phyloP scores from a whole-genome alignment of 2,888 invertebrate genomes.

The Halictus quadricinctus region DNA sequence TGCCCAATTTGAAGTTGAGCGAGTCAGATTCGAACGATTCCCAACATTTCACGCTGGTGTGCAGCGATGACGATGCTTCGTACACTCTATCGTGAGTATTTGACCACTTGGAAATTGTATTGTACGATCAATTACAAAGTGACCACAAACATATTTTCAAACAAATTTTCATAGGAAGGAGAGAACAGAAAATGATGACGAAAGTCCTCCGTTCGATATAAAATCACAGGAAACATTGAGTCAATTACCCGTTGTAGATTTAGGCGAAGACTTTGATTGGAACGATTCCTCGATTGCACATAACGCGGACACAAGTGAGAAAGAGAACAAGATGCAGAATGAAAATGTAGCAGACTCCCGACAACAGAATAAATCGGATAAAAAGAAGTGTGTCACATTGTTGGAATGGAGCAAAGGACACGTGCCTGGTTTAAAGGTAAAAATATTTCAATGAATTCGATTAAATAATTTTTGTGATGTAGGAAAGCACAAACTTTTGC shows the following conservation, averaged over 20 bases:
- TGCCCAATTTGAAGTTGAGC: conserved; percentile 66
- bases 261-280: conserved; percentile 78
- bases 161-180: background rate
- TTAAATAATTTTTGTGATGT: background rate
- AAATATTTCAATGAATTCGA: background rate
- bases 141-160: background rate
- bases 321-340: conserved; percentile 13
- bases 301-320: background rate
- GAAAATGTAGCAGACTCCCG: background rate
- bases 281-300: conserved; percentile 49
- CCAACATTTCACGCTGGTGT: conserved; percentile 17
- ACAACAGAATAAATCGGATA: conserved; percentile 21
- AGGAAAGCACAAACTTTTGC: background rate
- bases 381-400: conserved; percentile 53
- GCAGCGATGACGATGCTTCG: background rate
- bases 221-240: conserved; percentile 43
- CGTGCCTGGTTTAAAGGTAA: conserved; percentile 71
- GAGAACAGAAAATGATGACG: background rate
- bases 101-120: background rate
- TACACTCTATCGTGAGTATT: conserved; percentile 25
- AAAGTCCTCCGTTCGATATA: conserved; percentile 41
- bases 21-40: conserved; percentile 74
- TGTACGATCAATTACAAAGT: background rate
- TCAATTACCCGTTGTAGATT: conserved; percentile 77
- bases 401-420: conserved; percentile 80